phyloP scores from a whole-genome alignment of 2,797 vertebrate species.

The Diplodus sargus region DNA sequence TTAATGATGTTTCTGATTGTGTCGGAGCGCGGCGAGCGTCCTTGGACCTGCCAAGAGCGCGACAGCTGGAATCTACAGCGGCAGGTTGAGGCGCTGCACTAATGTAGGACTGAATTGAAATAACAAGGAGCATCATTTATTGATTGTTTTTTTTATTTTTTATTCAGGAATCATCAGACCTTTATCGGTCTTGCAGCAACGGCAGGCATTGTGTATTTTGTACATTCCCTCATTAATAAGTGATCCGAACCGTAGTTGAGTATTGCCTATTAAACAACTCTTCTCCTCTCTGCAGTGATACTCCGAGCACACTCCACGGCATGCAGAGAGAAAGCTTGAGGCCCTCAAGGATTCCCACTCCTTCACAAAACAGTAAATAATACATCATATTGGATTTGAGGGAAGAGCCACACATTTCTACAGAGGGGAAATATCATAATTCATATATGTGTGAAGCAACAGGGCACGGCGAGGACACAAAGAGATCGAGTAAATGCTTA shows the following conservation, averaged over 20 bases:
- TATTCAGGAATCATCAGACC: conserved; percentile 8
- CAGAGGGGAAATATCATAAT: conserved; percentile 37
- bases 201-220: conserved; percentile 41
- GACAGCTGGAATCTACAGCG: conserved; percentile 28
- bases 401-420: conserved; percentile 10
- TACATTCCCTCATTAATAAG: conserved; percentile 43
- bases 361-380: conserved; percentile 58
- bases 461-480: conserved; percentile 14
- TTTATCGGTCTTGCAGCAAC: conserved; percentile 1
- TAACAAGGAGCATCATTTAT: conserved; percentile 45
- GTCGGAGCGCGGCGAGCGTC: background rate
- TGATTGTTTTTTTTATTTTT: conserved; percentile 28
- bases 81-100: conserved; percentile 5
- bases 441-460: conserved; percentile 43
- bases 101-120: conserved; percentile 32
- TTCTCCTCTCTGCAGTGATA: conserved; percentile 15
- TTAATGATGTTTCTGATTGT: conserved; percentile 35
- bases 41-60: conserved; percentile 1
- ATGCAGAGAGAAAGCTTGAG: conserved; percentile 12
- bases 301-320: conserved; percentile 40
- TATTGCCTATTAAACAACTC: conserved; percentile 34
- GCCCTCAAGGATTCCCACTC: conserved; percentile 44
- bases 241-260: conserved; percentile 23
- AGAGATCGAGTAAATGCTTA: conserved; percentile 34
- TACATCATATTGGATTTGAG: conserved; percentile 60